These are phyloP conservation scores for Ormyrus rosae DNA, from an alignment of 2,888 invertebrate genomes.

Conservation along the genomic window DNA sequence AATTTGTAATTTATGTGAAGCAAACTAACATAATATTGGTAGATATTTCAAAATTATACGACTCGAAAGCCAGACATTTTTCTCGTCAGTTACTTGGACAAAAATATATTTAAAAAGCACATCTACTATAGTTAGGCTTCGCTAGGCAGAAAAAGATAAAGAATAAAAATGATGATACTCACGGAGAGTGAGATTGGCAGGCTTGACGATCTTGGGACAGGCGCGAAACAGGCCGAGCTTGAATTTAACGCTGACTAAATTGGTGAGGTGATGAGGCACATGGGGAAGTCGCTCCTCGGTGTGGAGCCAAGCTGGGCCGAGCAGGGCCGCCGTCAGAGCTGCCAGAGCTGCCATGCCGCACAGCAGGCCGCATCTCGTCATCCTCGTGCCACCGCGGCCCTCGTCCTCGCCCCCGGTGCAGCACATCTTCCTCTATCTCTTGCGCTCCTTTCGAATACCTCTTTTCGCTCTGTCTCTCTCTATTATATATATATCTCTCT, in stretches of 20 bases:
- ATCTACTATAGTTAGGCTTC: too few relatives aligned
- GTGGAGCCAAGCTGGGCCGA: slow-evolving; percentile 74
- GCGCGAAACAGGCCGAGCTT: slow-evolving; percentile 73
- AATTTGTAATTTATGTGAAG: too few relatives aligned
- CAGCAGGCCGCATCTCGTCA: slow-evolving; percentile 73
- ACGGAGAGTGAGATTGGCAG: slow-evolving; percentile 70
- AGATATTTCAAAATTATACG: too few relatives aligned
- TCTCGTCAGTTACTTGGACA: too few relatives aligned
- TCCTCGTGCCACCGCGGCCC: slow-evolving; percentile 64
- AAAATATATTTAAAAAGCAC: too few relatives aligned
- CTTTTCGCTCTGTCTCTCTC: too few relatives aligned
- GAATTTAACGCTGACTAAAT: slow-evolving; percentile 70
- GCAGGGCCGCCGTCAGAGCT: slow-evolving; percentile 71
- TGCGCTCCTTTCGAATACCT: too few relatives aligned
- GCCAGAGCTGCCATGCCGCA: slow-evolving; percentile 73
- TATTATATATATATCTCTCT: too few relatives aligned
- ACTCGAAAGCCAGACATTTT: too few relatives aligned
- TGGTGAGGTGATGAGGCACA: slow-evolving; percentile 64
- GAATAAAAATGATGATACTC: slow-evolving; percentile 60
- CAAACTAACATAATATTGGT: too few relatives aligned
- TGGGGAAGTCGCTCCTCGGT: slow-evolving; percentile 71
- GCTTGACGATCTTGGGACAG: slow-evolving; percentile 71
- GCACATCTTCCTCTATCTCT: slow-evolving; percentile 64
- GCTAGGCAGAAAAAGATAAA: too few relatives aligned
- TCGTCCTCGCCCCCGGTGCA: slow-evolving; percentile 65